Evolutionary conservation across 1,140 invertebrate genomes (phyloP).

Genomic region (Zaprionus inermis): DNA sequence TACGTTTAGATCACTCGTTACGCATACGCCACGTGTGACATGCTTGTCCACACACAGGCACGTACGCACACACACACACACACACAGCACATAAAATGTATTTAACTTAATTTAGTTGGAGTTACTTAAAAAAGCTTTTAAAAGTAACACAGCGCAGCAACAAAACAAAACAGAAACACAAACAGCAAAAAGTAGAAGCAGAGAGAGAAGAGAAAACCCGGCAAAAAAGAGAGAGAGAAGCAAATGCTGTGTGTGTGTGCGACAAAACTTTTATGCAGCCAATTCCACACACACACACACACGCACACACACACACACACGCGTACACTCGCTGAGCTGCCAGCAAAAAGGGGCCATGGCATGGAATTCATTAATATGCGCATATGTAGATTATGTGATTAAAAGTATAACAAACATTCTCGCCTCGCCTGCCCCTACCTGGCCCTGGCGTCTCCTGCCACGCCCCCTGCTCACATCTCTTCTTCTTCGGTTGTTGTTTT

Average conservation of each 20-base stretch:
- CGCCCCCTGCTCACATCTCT: not conserved
- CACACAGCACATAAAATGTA: conserved; percentile 49
- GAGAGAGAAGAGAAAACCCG: conserved; percentile 32
- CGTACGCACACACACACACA: conserved; percentile 12
- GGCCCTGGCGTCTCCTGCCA: too few relatives aligned
- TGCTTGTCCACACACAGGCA: not conserved
- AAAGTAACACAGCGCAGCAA: conserved; percentile 61
- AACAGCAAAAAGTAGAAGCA: conserved; percentile 45
- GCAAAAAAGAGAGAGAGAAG: not conserved
- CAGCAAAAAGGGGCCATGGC: conserved; percentile 5
- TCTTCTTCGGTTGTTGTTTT: not conserved
- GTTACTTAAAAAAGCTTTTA: conserved; percentile 82
- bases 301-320: not conserved
- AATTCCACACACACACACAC: conserved; percentile 10
- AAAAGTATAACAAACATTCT: conserved; percentile 55
- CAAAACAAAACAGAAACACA: conserved; percentile 30
- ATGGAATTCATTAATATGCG: conserved; percentile 73
- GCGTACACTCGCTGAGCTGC: not conserved
- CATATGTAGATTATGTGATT: conserved; percentile 81
- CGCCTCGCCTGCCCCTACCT: not conserved
- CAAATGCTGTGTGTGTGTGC: conserved; percentile 5
- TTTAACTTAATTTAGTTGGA: conserved; percentile 79
- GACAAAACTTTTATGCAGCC: conserved; percentile 39
- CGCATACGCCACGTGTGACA: conserved; percentile 48
- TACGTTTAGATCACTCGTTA: conserved; percentile 15